Percentiles rank a stretch among this genome's conserved stretches.
phyloP scores from a whole-genome alignment of 2,113 vertebrate genomes.

The Oreochromis niloticus region DNA sequence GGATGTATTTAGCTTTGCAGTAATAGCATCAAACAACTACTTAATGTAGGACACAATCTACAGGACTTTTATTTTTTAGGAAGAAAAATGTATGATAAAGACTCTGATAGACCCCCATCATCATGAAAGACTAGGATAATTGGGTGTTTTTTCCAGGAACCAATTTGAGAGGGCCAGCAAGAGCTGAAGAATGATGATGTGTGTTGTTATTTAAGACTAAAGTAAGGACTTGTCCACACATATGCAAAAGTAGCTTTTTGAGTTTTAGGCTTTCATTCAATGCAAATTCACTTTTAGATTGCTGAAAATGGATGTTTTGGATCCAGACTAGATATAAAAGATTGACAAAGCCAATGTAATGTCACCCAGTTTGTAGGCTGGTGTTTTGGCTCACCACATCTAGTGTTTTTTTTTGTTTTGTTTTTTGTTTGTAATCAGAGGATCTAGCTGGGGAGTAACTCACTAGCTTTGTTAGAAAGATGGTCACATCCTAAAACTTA shows the following conservation, averaged over 20 bases:
- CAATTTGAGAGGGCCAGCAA: not conserved
- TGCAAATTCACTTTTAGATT: not conserved
- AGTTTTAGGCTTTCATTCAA: not conserved
- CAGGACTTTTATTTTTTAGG: fast-evolving
- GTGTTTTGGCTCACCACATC: not conserved
- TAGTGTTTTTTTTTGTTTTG: not conserved
- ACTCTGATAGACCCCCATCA: fast-evolving
- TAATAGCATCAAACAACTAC: not conserved
- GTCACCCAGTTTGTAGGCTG: not conserved
- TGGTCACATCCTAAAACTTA: fast-evolving
- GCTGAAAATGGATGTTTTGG: fast-evolving
- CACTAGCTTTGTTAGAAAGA: not conserved
- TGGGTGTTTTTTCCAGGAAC: fast-evolving
- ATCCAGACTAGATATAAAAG: fast-evolving
- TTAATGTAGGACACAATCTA: not conserved
- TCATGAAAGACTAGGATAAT: not conserved
- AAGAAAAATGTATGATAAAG: not conserved
- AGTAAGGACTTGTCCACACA: not conserved
- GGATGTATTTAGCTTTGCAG: not conserved
- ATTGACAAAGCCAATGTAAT: not conserved
- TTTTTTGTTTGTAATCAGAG: not conserved
- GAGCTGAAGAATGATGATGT: not conserved
- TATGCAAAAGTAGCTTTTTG: not conserved
- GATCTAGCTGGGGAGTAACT: not conserved
- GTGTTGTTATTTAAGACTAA: not conserved